Base-by-base conservation (phyloP, 2,888 invertebrate genomes). In the Pegoplata infirma region DNA sequence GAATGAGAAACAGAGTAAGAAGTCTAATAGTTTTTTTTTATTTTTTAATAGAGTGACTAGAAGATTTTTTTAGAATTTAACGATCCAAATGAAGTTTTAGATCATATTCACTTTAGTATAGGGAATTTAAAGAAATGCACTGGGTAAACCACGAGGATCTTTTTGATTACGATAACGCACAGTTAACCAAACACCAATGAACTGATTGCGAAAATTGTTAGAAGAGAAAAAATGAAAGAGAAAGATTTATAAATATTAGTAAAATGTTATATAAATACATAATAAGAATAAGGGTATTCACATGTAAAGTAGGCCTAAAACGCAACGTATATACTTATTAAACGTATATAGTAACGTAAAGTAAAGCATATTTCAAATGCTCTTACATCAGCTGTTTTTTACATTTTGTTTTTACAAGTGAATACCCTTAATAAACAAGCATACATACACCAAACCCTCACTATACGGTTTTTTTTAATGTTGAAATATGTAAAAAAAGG, bases 151-250 rank as follows among this genome's bases (percentile, higher is more conserved):
- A 85, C 96, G 93, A 86, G 98, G 98, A 92, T 98, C 97, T 94
- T 98, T 98, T 92, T 97, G 97, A 92, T 98, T 98, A 91, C 98
- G 95, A 93, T 97, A 98, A 87, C 98, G 94, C 90, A 98, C 95
- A 86, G 98, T 97, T 93, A 98, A 81, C 89, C 90, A 89, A 82
- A 89, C 89, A 91, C 98, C 98, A 91, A 98, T 93, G 92, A 98
- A 97, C 98, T 98, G 95, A 76, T 74, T 59, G 63, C 10, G 61
- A 36, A 53, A 68, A 55, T 71, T 40, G 19, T 58, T 25, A 47
- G n/a, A 12, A n/a, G n/a, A n/a, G n/a, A n/a, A n/a, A 28, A 17
- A 12, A 16, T 63, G 17, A 28, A 16, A 47, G 25, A 58, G 32
- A 51, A n/a, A 44, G 44, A 36, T 51, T 19, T 3, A 12, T 17